Conservation (phyloP, 2,888 invertebrate species). For the Rotaria socialis region DNA sequence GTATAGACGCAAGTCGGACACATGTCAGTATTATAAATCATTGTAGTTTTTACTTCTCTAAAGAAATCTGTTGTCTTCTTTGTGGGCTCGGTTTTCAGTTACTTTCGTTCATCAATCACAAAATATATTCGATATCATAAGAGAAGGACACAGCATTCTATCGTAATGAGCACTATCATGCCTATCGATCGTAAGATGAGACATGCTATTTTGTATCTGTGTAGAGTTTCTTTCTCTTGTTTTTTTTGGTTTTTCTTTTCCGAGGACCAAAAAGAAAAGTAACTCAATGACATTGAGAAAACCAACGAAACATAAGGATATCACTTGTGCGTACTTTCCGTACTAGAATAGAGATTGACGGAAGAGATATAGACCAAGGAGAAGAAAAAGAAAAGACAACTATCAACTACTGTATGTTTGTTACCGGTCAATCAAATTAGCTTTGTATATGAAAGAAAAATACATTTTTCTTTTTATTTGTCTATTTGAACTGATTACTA, state of each 20-base stretch:
- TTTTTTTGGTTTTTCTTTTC: not conserved
- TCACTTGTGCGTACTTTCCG: not conserved
- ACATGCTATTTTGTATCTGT: not conserved
- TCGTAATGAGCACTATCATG: too few species aligned
- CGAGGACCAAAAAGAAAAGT: not conserved
- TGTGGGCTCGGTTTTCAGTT: too few species aligned
- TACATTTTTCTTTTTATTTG: too few species aligned
- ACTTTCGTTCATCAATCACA: too few species aligned
- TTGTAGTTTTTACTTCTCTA: not conserved
- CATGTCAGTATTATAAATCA: not conserved
- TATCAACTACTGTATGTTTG: too few species aligned
- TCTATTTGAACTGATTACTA: not conserved
- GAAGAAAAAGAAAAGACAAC: too few species aligned
- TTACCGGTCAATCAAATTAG: not conserved
- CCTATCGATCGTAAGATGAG: too few species aligned
- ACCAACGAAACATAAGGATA: not conserved
- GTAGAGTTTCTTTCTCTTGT: not conserved
- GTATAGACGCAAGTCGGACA: not conserved
- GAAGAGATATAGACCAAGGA: not conserved
- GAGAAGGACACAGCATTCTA: too few species aligned
- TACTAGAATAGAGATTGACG: not conserved
- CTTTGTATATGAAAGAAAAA: not conserved
- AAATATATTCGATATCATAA: too few species aligned
- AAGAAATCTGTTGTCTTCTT: not conserved
- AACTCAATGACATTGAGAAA: not conserved